A percentile compares a stretch with the other conserved stretches of the same genome.
phyloP scores from a whole-genome alignment of 2,797 vertebrate genomes.

The Oryzias dopingdopingensis region DNA sequence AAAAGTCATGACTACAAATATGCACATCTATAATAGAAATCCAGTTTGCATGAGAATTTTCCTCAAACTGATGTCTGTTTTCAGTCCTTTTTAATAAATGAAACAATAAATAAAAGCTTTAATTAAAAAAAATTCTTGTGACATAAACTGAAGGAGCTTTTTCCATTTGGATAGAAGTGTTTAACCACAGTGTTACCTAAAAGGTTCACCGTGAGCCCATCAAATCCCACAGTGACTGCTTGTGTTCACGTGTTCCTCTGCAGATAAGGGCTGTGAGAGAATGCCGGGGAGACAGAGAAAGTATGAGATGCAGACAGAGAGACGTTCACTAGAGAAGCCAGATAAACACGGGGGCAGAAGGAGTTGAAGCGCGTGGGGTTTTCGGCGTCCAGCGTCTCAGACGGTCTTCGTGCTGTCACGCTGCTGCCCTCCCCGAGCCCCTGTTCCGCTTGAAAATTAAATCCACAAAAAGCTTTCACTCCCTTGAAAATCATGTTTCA shows the following conservation, averaged over 20 bases:
- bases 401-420: slow-evolving; percentile 31
- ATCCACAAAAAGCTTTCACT: slow-evolving; percentile 49
- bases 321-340: slow-evolving; percentile 27
- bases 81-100: too few relatives aligned
- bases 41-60: too few relatives aligned
- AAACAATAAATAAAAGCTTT: too few relatives aligned
- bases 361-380: slow-evolving; percentile 35
- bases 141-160: too few relatives aligned
- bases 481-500: slow-evolving; percentile 45
- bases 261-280: slow-evolving; percentile 53
- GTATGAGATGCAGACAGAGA: slow-evolving; percentile 39
- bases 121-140: too few relatives aligned
- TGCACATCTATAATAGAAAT: too few relatives aligned
- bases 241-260: slow-evolving; percentile 44
- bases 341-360: slow-evolving; percentile 37
- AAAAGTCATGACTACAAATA: too few relatives aligned
- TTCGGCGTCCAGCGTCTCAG: slow-evolving; percentile 12
- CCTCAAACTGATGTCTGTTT: too few relatives aligned
- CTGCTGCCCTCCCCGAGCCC: slow-evolving; percentile 42
- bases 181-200: slow-evolving; percentile 9
- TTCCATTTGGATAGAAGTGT: not conserved
- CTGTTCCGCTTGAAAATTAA: slow-evolving; percentile 49
- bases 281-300: slow-evolving; percentile 11
- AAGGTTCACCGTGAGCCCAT: slow-evolving; percentile 41
- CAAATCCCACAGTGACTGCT: slow-evolving; percentile 31